Evolutionary conservation across 2,797 vertebrate species (phyloP).

Genomic region (Leuciscus waleckii): DNA sequence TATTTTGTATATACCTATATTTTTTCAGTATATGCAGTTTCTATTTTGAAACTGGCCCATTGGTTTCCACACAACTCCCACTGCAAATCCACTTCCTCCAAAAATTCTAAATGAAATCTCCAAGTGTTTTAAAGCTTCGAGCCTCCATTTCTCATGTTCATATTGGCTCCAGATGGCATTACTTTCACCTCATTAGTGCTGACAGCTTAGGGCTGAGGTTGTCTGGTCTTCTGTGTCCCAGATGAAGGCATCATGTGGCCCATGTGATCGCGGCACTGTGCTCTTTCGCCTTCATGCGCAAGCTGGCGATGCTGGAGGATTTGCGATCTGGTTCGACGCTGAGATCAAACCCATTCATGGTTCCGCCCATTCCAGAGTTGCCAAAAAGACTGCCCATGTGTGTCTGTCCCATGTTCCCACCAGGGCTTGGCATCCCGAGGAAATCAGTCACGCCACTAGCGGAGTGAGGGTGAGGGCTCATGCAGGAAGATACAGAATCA

Average conservation of each 20-base stretch:
- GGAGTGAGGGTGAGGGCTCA: slow-evolving; percentile 94
- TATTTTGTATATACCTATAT: neutral
- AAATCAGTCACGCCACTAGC: slow-evolving; percentile 90
- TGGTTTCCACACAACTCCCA: neutral
- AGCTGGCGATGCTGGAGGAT: slow-evolving; percentile 94
- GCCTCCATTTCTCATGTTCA: slow-evolving; percentile 35
- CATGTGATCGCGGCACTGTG: slow-evolving; percentile 99
- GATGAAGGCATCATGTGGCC: slow-evolving; percentile 89
- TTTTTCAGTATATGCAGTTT: neutral
- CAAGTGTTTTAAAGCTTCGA: slow-evolving; percentile 4
- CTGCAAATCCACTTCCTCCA: slow-evolving; percentile 4
- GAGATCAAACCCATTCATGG: slow-evolving; percentile 94
- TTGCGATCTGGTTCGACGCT: slow-evolving; percentile 97
- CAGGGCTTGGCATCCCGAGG: slow-evolving; percentile 86
- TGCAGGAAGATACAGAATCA: slow-evolving; percentile 92
- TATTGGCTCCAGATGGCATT: slow-evolving; percentile 72
- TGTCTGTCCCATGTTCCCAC: slow-evolving; percentile 90
- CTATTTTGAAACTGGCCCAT: slow-evolving; percentile 8
- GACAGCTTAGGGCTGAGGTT: slow-evolving; percentile 61
- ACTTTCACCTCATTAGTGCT: slow-evolving; percentile 77
- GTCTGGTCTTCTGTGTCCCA: slow-evolving; percentile 32
- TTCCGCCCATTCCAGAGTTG: slow-evolving; percentile 82
- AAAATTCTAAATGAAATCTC: slow-evolving; percentile 39
- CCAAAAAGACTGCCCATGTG: slow-evolving; percentile 96
- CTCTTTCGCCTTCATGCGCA: slow-evolving; percentile 99